Evolutionary conservation across 23 tunicate species (phyloP), one percentile per base, ranked within the genome.

Genomic region (Trididemnum miniatum): DNA sequence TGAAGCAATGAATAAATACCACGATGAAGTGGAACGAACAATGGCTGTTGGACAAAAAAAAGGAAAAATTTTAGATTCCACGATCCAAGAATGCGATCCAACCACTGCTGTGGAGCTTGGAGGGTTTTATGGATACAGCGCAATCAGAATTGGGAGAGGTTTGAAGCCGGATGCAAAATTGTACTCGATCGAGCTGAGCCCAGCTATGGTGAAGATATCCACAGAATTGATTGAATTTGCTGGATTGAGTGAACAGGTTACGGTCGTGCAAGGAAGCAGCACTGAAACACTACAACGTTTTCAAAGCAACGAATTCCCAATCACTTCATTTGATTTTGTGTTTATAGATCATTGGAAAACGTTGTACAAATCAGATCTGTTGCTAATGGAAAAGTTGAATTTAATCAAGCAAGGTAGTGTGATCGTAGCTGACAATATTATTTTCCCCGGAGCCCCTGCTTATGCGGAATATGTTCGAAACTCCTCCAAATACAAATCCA

Each of bases 71-170:
- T 31, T 92, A 65, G 92, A 92, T 78, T 26, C 72, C 1, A 7
- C 73, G 15, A 28, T 92, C 26, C 52, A 34, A 29, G 92, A 87
- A 78, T 15, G 71, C n/a, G 34, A 78, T 0, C 92, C 92, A 1
- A 78, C 35, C 2, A 30, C 38, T 15, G 82, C 52, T 0, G 1
- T 87, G 62, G 98, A 93, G 63, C 78, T 93, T 1, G 97, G 97
- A 34, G 25, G 81, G n/a, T 91, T 35, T 82, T 77, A 52, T 37
- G 97, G 97, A 20, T 93, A 93, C 84, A 88, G 89, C 34, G 98
- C 91, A 4, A 12, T 93, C 0, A 54, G 93, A 69, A 87, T 83
- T 28, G 89, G 80, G 12, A 77, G 89, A 36, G 20, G 59, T 25
- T 40, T 88, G 37, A 54, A 65, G n/a, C 59, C 78, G 26, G 84